Conservation (phyloP, 1,140 invertebrate species). For the Ceratina calcarata region DNA sequence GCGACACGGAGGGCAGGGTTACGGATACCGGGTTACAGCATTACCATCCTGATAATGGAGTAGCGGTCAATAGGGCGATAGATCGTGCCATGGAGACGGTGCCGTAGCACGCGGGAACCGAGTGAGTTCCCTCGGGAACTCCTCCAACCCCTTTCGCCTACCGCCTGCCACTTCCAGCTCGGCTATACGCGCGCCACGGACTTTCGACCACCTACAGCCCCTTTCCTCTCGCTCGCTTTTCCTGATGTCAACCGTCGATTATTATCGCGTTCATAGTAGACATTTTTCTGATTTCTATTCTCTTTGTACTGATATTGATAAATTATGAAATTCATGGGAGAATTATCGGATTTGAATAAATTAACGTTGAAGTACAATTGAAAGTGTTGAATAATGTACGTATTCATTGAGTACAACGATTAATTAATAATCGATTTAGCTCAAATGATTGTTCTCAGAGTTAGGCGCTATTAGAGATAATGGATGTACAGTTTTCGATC, state of each 20-base stretch:
- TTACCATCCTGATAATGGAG: constrained; percentile 76
- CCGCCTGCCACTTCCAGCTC: constrained; percentile 53
- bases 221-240: background rate
- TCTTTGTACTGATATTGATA: too few species aligned
- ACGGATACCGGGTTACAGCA: constrained; percentile 61
- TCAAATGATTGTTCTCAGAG: background rate
- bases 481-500: background rate
- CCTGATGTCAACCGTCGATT: constrained; percentile 42
- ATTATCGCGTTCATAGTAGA: constrained; percentile 41
- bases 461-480: background rate
- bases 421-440: background rate
- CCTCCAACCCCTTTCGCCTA: constrained; percentile 45
- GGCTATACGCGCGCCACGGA: constrained; percentile 30
- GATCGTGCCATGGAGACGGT: constrained; percentile 67
- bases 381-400: too few species aligned
- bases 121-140: constrained; percentile 61
- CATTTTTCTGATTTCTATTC: constrained; percentile 12
- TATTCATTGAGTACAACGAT: too few species aligned
- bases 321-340: too few species aligned
- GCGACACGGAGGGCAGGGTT: constrained; percentile 57
- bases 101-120: constrained; percentile 61
- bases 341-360: too few species aligned
- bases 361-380: too few species aligned
- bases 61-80: constrained; percentile 74
- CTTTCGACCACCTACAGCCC: constrained; percentile 37